Evolutionary conservation across 2,113 vertebrate species (phyloP), one percentile per base, ranked within the genome.

Genomic region (Cheirogaleus medius): DNA sequence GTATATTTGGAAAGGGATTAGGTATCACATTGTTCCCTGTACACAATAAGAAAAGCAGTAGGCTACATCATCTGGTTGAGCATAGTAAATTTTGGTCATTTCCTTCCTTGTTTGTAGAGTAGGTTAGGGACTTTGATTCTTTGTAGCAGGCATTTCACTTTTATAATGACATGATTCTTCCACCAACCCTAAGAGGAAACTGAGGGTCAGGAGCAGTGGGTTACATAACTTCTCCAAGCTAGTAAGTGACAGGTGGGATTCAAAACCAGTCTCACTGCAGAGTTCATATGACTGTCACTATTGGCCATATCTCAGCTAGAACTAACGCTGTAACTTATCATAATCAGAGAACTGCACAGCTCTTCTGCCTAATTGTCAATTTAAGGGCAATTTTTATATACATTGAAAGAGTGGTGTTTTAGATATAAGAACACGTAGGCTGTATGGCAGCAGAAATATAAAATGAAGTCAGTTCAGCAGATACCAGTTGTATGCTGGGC

Each of bases 211-310:
- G 17, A 74, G 63, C 10, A 7, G 8, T 52, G n/a, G 3, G 18
- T 66, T 93, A 85, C 90, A 81, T 88, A 66, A 87, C n/a, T 81
- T 91, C 44, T 92, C 42, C 66, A 23, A 94, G 74, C 37, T 88
- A 85, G 32, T 86, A 58, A 89, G 58, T 64, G 52, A 23, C 37
- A 91, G 64, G 68, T 92, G 54, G 8, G 37, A 49, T 78, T 87
- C 78, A 83, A 89, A 93, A 42, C 58, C 44, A 21, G 14, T 77
- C 27, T 58, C 42, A 89, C 27, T 87, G 49, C 56, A 17, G 34
- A 94, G 39, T 76, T 44, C 29, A 18, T 42, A 8, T 88, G 29
- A 83, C 23, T 74, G 3, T 63, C 34, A 25, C 18, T 44, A 6
- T 25, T 81, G 34, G 34, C 27, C 42, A 12, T 54, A 32, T 86